Evolutionary conservation across 2,888 invertebrate species (phyloP), one percentile per base, ranked within the genome.

Genomic region (Polietes domitor): DNA sequence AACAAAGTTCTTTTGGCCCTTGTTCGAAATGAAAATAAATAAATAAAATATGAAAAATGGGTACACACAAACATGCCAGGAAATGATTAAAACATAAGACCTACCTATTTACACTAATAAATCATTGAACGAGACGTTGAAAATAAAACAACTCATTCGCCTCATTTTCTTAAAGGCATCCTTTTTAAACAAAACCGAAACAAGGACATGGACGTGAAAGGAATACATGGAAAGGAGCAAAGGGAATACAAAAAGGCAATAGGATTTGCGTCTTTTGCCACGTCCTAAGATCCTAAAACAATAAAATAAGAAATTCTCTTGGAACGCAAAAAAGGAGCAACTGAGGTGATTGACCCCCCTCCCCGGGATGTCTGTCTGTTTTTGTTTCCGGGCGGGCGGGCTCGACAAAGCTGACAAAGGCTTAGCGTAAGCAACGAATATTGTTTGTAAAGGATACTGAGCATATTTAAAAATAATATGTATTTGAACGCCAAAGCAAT

Each of bases 351-450:
- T 53, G 19, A 2, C 53, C 24, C n/a, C n/a, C n/a, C n/a, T n/a
- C n/a, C n/a, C n/a, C n/a, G n/a, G n/a, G n/a, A n/a, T n/a, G n/a
- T n/a, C n/a, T n/a, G n/a, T n/a, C n/a, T n/a, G n/a, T n/a, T n/a
- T n/a, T n/a, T n/a, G n/a, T 58, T 55, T 55, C 6, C 12, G 21
- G 24, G 50, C 50, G 2, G 2, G 10, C 10, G 26, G 26, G 1
- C 1, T 58, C 43, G 0, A 5, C 12, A 70, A 58, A 43, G 12
- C 37, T 7, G 2, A 41, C 41, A 7, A 24, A 41, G 89, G 89
- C 87, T 89, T 89, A 86, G 68, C 37, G 77, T 85, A 86, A 86
- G 86, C 70, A 74, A 58, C 0, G 12, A 12, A 55, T 26, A 70
- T 77, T 71, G 68, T 77, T 65, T 65, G 21, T 53, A 50, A 75